phyloP scores from a whole-genome alignment of 2,888 invertebrate genomes.

The Harpalus rufipes region DNA sequence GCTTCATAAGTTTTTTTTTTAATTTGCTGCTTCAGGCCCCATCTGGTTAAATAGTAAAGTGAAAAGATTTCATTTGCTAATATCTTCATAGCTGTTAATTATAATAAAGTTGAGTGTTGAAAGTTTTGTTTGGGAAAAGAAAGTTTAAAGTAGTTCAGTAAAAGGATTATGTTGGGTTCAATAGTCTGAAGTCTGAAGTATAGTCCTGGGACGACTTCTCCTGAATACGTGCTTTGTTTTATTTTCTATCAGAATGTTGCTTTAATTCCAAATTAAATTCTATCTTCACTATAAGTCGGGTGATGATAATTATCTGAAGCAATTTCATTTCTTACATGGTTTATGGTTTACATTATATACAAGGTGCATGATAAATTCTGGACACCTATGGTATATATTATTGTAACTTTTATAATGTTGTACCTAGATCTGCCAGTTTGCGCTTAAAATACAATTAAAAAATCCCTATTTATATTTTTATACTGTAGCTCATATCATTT shows the following conservation, averaged over 20 bases:
- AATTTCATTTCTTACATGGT: too few relatives aligned
- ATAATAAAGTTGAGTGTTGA: constrained; percentile 41
- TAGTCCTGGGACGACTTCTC: constrained; percentile 31
- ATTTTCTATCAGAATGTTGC: constrained; percentile 16
- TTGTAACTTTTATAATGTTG: too few relatives aligned
- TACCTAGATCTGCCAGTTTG: too few relatives aligned
- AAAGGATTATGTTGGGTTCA: constrained; percentile 38
- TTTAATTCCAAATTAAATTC: neutral
- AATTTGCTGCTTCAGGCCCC: neutral
- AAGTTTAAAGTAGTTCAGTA: constrained; percentile 32
- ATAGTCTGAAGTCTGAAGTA: neutral
- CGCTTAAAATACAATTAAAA: too few relatives aligned
- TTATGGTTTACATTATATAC: too few relatives aligned
- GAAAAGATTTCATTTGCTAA: neutral
- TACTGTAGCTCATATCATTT: too few relatives aligned
- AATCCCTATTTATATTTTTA: too few relatives aligned
- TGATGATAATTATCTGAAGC: too few relatives aligned
- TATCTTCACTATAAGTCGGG: neutral
- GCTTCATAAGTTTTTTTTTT: neutral
- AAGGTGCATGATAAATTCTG: too few relatives aligned
- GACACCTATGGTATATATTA: too few relatives aligned
- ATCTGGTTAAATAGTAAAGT: neutral
- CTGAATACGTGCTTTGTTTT: neutral
- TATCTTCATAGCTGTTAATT: constrained; percentile 33
- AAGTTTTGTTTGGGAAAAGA: constrained; percentile 31